Evolutionary conservation across 2,113 vertebrate genomes (phyloP).

Genomic region (Barbus barbus): DNA sequence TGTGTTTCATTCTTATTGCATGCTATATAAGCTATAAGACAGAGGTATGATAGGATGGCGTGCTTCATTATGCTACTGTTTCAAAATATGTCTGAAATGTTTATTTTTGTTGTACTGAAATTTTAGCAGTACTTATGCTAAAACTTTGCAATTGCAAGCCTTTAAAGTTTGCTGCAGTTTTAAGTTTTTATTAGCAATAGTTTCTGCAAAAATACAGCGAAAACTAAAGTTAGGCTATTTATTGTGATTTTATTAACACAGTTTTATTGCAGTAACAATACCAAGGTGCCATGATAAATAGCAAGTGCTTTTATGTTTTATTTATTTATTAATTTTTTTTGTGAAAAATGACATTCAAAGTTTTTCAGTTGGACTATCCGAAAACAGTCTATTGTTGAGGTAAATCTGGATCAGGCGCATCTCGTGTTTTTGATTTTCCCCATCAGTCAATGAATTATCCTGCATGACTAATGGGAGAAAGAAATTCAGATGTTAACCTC

Average conservation of each 20-base stretch:
- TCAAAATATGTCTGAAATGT: background rate
- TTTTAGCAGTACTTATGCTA: background rate
- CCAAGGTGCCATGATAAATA: background rate
- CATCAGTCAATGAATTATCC: constrained; percentile 56
- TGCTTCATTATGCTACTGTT: background rate
- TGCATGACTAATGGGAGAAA: constrained; percentile 47
- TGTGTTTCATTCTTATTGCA: background rate
- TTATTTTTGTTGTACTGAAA: background rate
- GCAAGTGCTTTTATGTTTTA: background rate
- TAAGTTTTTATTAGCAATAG: background rate
- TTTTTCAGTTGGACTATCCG: background rate
- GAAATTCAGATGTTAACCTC: constrained; percentile 8
- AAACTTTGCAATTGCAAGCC: background rate
- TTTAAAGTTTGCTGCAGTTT: background rate
- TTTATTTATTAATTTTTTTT: too few relatives aligned
- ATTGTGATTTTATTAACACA: background rate
- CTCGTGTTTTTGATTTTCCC: constrained; percentile 72
- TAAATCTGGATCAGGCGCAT: constrained; percentile 55
- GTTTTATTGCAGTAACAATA: background rate
- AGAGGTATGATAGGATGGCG: background rate
- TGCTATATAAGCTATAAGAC: background rate
- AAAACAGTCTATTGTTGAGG: constrained; percentile 39
- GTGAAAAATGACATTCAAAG: background rate
- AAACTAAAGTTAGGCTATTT: background rate
- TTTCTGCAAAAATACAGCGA: background rate